Conservation (phyloP, 1,140 invertebrate genomes). For the Drosophila littoralis region DNA sequence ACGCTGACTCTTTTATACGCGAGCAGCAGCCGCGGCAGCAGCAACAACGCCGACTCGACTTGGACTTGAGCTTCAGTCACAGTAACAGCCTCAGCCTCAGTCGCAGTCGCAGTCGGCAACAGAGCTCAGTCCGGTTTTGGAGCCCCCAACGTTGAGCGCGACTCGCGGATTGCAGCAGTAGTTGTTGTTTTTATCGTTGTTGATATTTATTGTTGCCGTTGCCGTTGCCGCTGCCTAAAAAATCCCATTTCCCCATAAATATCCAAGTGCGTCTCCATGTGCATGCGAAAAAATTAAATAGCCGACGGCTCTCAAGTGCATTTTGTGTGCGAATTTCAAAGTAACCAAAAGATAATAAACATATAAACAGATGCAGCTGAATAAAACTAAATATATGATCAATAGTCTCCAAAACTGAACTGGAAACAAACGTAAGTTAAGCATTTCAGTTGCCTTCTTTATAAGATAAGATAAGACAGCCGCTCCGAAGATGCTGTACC, state of each 20-base stretch:
- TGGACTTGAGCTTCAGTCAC: constrained; percentile 46
- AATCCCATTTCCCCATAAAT: constrained; percentile 41
- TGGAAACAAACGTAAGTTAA: constrained; percentile 31
- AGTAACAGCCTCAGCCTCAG: constrained; percentile 21
- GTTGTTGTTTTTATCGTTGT: constrained; percentile 25
- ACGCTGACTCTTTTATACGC: constrained; percentile 56
- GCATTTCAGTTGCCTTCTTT: background rate
- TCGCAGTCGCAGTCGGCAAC: constrained; percentile 12
- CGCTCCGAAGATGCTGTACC: background rate
- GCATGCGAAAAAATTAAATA: constrained; percentile 36
- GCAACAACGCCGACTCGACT: constrained; percentile 26
- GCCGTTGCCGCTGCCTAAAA: constrained; percentile 33
- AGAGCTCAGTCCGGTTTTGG: constrained; percentile 78
- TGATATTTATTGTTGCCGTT: constrained; percentile 16
- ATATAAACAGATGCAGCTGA: constrained; percentile 33
- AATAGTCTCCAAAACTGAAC: background rate
- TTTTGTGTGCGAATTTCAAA: constrained; percentile 26
- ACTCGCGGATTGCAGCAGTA: constrained; percentile 56
- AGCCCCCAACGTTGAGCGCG: constrained; percentile 67
- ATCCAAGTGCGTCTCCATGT: constrained; percentile 51
- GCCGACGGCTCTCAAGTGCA: constrained; percentile 41
- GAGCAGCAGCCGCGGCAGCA: constrained; percentile 23
- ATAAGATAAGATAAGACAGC: constrained; percentile 26
- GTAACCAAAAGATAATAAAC: constrained; percentile 5
- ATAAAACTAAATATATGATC: constrained; percentile 5